These are phyloP conservation scores for Lota lota DNA, from an alignment of 2,113 vertebrate genomes.

Conservation along the genomic window DNA sequence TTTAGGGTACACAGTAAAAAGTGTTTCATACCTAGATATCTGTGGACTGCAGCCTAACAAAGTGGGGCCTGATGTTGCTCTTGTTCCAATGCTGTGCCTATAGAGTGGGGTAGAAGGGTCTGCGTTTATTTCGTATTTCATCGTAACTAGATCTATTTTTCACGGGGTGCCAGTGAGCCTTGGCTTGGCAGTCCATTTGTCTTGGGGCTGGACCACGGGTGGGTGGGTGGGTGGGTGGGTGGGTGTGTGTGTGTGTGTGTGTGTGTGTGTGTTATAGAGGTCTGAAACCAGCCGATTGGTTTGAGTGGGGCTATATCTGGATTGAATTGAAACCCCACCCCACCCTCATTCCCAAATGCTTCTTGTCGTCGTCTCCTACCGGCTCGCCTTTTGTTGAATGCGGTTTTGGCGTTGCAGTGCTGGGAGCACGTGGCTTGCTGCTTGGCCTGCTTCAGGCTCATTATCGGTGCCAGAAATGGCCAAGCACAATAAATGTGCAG, in stretches of 20 bases:
- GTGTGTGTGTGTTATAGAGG: slow-evolving; percentile 15
- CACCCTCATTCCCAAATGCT: slow-evolving; percentile 39
- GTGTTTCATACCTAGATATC: slow-evolving; percentile 42
- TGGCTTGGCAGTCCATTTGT: slow-evolving; percentile 52
- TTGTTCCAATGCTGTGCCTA: slow-evolving; percentile 16
- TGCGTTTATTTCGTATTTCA: slow-evolving; percentile 38
- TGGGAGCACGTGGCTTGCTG: slow-evolving; percentile 49
- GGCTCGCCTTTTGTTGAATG: slow-evolving; percentile 46
- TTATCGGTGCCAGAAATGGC: slow-evolving; percentile 37
- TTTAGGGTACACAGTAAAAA: slow-evolving; percentile 39
- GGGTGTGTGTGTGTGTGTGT: slow-evolving; percentile 61
- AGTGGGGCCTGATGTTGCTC: neutral
- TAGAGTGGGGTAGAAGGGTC: slow-evolving; percentile 33
- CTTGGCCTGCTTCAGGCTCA: slow-evolving; percentile 33
- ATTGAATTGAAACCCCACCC: slow-evolving; percentile 52
- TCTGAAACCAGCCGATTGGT: too few relatives aligned
- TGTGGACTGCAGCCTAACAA: slow-evolving; percentile 27
- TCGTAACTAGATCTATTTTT: slow-evolving; percentile 60
- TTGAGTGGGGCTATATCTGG: slow-evolving; percentile 52
- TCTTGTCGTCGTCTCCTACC: slow-evolving; percentile 19
- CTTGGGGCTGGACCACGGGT: slow-evolving; percentile 53
- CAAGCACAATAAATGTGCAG: slow-evolving; percentile 34
- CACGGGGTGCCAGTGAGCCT: slow-evolving; percentile 44
- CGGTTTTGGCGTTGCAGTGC: slow-evolving; percentile 51
- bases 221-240: slow-evolving; percentile 65